These are phyloP conservation scores for Ostrea edulis DNA, from an alignment of 1,140 invertebrate genomes.

Conservation along the genomic window DNA sequence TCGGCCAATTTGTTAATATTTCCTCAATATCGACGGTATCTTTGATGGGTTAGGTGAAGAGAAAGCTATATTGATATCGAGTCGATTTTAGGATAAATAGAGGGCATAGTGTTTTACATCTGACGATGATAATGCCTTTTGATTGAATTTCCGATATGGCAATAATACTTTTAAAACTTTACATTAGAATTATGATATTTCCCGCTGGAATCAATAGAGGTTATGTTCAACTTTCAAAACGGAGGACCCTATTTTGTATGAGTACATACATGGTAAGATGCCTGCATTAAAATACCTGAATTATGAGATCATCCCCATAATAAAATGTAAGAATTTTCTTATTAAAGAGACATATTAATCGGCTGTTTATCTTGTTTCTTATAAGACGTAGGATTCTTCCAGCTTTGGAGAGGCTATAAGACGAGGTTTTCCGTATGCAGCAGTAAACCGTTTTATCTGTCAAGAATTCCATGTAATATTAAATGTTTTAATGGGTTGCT, in stretches of 20 bases:
- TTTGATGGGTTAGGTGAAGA: conserved; percentile 4
- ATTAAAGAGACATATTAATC: conserved; percentile 19
- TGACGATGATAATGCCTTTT: conserved; percentile 25
- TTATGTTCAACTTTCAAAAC: neutral
- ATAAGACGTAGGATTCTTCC: neutral
- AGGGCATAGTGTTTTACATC: neutral
- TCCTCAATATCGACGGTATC: conserved; percentile 6
- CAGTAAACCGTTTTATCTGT: neutral
- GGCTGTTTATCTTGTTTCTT: conserved; percentile 1
- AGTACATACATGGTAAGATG: neutral
- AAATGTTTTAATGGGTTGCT: neutral
- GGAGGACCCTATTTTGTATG: neutral
- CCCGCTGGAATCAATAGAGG: neutral
- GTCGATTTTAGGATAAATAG: neutral
- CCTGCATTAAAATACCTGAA: neutral
- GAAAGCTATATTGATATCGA: neutral
- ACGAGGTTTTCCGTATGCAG: neutral
- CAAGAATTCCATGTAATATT: neutral
- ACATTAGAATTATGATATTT: conserved; percentile 60
- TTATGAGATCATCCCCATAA: conserved; percentile 24
- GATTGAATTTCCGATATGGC: conserved; percentile 47
- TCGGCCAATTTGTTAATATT: neutral
- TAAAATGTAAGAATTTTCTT: conserved; percentile 49
- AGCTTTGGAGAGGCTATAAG: neutral
- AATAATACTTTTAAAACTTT: conserved; percentile 60